A percentile compares a stretch with the other conserved stretches of the same genome.
Conservation (phyloP, 2,797 vertebrate genomes). For the Philypnodon macrostomus region DNA sequence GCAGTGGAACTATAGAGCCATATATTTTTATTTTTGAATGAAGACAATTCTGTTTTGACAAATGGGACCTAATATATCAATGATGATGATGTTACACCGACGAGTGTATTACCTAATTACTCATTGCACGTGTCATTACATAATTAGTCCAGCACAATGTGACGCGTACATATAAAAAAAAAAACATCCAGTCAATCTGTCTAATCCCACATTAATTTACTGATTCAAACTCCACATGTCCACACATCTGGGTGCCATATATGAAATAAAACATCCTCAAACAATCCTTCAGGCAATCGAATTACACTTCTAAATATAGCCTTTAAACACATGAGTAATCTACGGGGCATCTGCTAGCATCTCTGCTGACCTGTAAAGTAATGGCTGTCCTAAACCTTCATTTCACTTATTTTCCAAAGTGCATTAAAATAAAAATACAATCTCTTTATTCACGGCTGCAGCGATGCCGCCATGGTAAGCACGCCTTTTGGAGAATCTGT, state of each 20-base stretch:
- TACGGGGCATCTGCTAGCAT: background rate
- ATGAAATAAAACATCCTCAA: background rate
- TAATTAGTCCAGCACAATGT: constrained; percentile 3
- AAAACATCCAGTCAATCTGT: constrained; percentile 6
- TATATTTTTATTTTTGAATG: too few species aligned
- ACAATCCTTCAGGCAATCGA: constrained; percentile 2
- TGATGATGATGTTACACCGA: too few species aligned
- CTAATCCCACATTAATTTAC: constrained; percentile 22
- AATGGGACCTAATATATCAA: too few species aligned
- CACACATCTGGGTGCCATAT: constrained; percentile 17
- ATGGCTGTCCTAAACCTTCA: background rate
- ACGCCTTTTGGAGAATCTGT: background rate
- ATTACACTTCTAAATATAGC: constrained; percentile 14
- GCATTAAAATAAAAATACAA: background rate
- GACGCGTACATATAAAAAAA: too few species aligned
- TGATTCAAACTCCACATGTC: constrained; percentile 16
- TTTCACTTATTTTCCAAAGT: background rate
- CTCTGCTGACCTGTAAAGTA: background rate
- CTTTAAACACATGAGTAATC: background rate
- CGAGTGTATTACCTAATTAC: too few species aligned
- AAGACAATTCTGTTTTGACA: too few species aligned
- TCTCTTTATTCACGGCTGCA: too few species aligned
- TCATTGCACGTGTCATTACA: background rate
- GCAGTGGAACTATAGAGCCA: too few species aligned
- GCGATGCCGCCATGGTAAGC: background rate